Base-by-base conservation (phyloP, 2,888 invertebrate species). In the Lochmaea capreae region DNA sequence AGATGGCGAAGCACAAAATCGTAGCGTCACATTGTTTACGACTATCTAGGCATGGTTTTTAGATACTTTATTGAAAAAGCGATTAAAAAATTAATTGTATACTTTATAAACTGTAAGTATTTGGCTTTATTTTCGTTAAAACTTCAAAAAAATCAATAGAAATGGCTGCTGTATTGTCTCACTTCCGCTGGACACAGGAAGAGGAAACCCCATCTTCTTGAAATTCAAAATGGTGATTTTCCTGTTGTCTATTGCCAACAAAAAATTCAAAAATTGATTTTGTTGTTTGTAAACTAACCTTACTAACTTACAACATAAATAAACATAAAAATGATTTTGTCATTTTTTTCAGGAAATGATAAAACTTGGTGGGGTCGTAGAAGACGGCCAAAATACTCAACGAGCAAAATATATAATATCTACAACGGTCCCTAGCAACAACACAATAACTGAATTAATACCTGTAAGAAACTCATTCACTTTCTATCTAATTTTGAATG, bases 101-200 rank as follows among this genome's bases (percentile, higher is more conserved):
- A 62, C 9, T 22, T n/a, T 33, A 69, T 61, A 65, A 14, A 73
- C 49, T 33, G 76, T 77, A 69, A 77, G 73, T 74, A 74, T 22
- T 69, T 26, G 39, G 54, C 22, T 54, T 43, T 67, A 66, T 61
- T 67, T 74, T 58, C 16, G 10, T 43, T 18, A 61, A 68, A 65
- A 66, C 67, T 67, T 57, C n/a, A 66, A 73, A 73, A 77, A 76
- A 78, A 75, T 76, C 76, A 62, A 77, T 77, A 66, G 75, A 74
- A 74, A 78, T 76, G 77, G 78, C 78, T 73, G 73, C 77, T 71
- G 63, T 59, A 58, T 65, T 63, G 68, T 67, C 71, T 72, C 74
- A 88, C 87, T 88, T 88, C 88, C 88, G 88, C 85, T 84, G 80
- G 79, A 79, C 85, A 90, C 90, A 90, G 90, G 90, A 91, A 91